Percentiles rank a stretch among this genome's conserved stretches.
phyloP scores from a whole-genome alignment of 2,797 vertebrate genomes.

The Hemibagrus guttatus region DNA sequence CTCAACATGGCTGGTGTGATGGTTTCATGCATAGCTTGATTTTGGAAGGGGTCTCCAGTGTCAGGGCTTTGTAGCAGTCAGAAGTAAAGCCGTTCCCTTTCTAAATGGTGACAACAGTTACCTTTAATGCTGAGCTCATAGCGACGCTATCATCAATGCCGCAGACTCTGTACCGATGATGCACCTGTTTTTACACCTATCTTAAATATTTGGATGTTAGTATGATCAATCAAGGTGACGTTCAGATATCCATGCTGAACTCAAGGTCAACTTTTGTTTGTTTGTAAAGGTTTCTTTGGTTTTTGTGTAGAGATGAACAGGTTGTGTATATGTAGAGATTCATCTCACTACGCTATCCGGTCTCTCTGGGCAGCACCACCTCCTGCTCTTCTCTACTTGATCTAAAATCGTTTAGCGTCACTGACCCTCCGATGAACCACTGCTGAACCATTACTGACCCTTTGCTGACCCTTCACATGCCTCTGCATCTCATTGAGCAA shows the following conservation, averaged over 20 bases:
- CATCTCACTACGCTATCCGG: not conserved
- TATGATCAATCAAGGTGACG: too few relatives aligned
- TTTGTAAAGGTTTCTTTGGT: not conserved
- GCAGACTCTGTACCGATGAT: too few relatives aligned
- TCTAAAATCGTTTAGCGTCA: not conserved
- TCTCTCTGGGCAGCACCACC: not conserved
- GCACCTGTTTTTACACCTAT: too few relatives aligned
- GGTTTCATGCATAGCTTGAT: not conserved
- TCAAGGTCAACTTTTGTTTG: not conserved
- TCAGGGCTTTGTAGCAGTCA: too few relatives aligned
- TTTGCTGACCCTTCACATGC: not conserved
- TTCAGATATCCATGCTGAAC: too few relatives aligned
- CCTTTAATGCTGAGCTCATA: not conserved
- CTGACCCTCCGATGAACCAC: not conserved
- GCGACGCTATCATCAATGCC: too few relatives aligned
- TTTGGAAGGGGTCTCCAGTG: not conserved
- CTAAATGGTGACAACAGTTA: not conserved
- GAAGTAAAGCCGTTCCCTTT: not conserved
- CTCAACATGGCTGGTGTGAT: not conserved
- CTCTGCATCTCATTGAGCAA: slow-evolving; percentile 40
- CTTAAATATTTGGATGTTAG: too few relatives aligned
- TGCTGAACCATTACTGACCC: not conserved
- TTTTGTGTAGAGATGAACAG: not conserved
- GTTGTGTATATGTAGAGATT: not conserved
- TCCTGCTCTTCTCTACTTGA: not conserved